Evolutionary conservation across 2,888 invertebrate species (phyloP).

Genomic region (Tetrapedia diversipes): DNA sequence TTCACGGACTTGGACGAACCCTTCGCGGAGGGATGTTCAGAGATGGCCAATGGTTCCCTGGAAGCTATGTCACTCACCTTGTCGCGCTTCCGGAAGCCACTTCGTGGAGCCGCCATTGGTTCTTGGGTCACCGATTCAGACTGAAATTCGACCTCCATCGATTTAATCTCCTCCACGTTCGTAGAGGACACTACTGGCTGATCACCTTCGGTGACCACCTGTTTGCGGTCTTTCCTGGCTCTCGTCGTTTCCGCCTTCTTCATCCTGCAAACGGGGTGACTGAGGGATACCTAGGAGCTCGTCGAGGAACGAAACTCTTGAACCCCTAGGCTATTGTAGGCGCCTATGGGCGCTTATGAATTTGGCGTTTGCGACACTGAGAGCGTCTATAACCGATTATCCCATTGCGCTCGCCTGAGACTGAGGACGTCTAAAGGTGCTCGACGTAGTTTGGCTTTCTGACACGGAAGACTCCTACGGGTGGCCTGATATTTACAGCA

Average conservation of each 20-base stretch:
- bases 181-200: too few species aligned
- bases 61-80: conserved; percentile 9
- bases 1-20: background rate
- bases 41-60: background rate
- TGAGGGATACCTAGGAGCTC: too few species aligned
- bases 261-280: background rate
- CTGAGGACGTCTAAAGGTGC: too few species aligned
- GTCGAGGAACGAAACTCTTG: background rate
- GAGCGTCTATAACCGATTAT: too few species aligned
- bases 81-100: conserved; percentile 15
- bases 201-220: background rate
- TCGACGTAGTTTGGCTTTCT: too few species aligned
- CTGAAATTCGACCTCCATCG: background rate
- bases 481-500: too few species aligned
- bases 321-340: too few species aligned
- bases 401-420: too few species aligned
- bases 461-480: too few species aligned
- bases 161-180: background rate
- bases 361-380: too few species aligned
- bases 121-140: background rate
- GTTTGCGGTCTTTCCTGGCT: background rate
- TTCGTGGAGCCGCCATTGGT: background rate
- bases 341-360: too few species aligned
- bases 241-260: background rate
- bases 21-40: background rate